These are phyloP conservation scores for Aphaenogaster ashmeadi DNA, from an alignment of 1,140 invertebrate species.

Conservation along the genomic window DNA sequence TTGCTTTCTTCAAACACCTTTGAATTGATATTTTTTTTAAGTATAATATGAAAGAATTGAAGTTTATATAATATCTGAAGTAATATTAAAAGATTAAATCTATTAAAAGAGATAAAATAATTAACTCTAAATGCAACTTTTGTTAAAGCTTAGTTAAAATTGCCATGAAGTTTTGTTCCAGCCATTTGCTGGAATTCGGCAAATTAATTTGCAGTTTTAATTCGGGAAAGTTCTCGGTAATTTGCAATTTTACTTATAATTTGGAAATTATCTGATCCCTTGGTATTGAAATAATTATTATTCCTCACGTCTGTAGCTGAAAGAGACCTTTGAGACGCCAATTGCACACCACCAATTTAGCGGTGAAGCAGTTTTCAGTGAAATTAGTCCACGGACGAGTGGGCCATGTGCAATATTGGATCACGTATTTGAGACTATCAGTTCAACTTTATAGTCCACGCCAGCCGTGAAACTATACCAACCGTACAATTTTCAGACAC, in stretches of 20 bases:
- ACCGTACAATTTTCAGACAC: conserved; percentile 5
- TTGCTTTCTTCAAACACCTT: background rate
- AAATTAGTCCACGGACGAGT: conserved; percentile 38
- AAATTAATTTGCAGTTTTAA: background rate
- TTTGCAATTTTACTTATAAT: background rate
- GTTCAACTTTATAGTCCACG: conserved; percentile 12
- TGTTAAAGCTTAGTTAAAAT: no score
- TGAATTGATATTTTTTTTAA: background rate
- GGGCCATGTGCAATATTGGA: conserved; percentile 41
- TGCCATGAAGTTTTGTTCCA: background rate
- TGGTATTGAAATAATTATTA: conserved; percentile 16
- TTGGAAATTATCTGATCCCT: background rate
- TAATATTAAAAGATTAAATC: background rate
- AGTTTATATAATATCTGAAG: background rate
- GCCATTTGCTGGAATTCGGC: background rate
- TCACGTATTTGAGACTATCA: conserved; percentile 42
- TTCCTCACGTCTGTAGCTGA: background rate
- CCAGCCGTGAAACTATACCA: conserved; percentile 23
- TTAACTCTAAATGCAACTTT: background rate
- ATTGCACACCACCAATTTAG: conserved; percentile 16
- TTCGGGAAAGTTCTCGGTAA: background rate
- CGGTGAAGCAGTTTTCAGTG: conserved; percentile 22
- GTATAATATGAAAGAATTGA: background rate
- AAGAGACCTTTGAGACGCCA: background rate
- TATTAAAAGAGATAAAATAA: background rate